Percentiles rank a stretch among this genome's conserved stretches.
These are phyloP conservation scores for Myodes glareolus DNA, from an alignment of 2,113 vertebrate species.

Conservation along the genomic window DNA sequence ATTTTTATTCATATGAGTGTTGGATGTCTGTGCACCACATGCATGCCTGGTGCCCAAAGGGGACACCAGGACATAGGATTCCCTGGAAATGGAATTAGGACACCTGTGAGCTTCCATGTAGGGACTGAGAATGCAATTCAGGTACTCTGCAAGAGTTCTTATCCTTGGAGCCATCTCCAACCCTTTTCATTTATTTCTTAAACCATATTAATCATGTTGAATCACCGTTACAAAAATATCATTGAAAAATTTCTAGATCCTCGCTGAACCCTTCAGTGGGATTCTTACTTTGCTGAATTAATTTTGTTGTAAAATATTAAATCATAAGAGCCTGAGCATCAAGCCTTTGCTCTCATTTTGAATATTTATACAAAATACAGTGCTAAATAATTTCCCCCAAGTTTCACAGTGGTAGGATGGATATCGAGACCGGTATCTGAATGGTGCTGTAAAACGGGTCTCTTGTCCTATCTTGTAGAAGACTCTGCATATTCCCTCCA, in stretches of 20 bases:
- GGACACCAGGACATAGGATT: no score
- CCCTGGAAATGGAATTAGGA: no score
- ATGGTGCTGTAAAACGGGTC: neutral
- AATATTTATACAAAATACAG: neutral
- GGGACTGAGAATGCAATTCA: neutral
- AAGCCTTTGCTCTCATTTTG: neutral
- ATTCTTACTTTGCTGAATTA: neutral
- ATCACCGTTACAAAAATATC: neutral
- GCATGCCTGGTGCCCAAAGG: no score
- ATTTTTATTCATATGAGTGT: no score
- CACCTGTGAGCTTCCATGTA: neutral
- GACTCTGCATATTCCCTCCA: neutral
- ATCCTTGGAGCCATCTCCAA: neutral
- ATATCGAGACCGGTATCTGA: neutral
- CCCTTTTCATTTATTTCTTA: neutral
- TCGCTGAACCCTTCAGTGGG: neutral
- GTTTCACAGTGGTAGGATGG: neutral
- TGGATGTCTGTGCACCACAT: no score
- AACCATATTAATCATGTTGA: neutral
- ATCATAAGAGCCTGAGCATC: neutral
- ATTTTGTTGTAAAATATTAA: neutral
- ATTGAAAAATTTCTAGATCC: neutral
- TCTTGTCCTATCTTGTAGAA: neutral
- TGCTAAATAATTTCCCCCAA: neutral
- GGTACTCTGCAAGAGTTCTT: neutral